Base-by-base conservation (phyloP, 2,888 invertebrate genomes). In the Tenthredo scrophulariae region DNA sequence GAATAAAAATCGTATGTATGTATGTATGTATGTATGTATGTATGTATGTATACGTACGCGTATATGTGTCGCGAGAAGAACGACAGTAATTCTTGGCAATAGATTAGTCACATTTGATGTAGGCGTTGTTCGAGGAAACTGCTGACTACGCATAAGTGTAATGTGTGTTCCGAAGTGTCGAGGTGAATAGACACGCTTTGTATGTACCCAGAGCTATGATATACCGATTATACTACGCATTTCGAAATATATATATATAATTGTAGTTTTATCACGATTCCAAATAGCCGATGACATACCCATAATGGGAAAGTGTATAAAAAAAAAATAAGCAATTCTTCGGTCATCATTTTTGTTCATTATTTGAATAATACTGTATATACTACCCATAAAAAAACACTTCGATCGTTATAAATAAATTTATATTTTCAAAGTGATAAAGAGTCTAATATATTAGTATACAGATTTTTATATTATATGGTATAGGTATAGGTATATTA, bases 171-270 rank as follows among this genome's bases (percentile, higher is more conserved):
- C n/a, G 7, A 54, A n/a, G n/a, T 54, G 54, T 62, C 62, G 62
- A 62, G 62, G 26, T 62, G 62, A 62, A 62, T 26, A 62, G 62
- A 62, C 62, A 62, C 62, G 62, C 26, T 62, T 62, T 62, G 62
- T 62, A 26, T 62, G 0, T 6, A 18, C n/a, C 6, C 7, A n/a
- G 1, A n/a, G n/a, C 7, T 54, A 62, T 62, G 62, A 22, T 54
- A 54, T 54, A 54, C n/a, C 46, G 46, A 54, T 54, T 54, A 26
- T 26, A 62, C 26, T 62, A 62, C 26, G 62, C 62, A 22, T 26
- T 62, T 62, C 10, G 10, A 62, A 22, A 46, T 13, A 46, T 15
- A 13, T 10, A 13, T 13, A 46, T 15, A 10, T n/a, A 62, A 62
- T 62, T 10, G 26, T 9, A 62, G 62, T 62, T 62, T 62, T 26